phyloP scores from a whole-genome alignment of 2,888 invertebrate species.

The Physocephala rufipes region DNA sequence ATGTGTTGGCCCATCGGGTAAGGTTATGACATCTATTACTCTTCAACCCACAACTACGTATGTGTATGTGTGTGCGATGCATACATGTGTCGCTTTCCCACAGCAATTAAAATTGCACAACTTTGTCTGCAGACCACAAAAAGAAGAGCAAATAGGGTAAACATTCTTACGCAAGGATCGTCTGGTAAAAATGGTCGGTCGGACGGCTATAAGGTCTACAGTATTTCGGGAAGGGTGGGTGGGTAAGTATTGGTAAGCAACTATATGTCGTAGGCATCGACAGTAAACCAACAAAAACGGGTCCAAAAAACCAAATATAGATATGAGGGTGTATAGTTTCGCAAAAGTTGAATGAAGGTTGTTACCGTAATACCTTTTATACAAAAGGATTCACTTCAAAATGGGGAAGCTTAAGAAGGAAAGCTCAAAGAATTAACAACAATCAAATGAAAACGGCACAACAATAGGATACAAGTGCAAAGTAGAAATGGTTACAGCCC shows the following conservation, averaged over 20 bases:
- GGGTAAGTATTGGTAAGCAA: slow-evolving; percentile 10
- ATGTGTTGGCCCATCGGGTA: background rate
- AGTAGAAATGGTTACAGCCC: background rate
- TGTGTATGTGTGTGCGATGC: too few relatives aligned
- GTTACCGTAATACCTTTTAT: slow-evolving; percentile 3
- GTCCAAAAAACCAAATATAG: background rate
- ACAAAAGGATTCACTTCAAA: background rate
- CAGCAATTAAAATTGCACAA: slow-evolving; percentile 64
- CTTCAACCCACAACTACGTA: background rate
- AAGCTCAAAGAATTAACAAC: slow-evolving; percentile 1
- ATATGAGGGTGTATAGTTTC: too few relatives aligned
- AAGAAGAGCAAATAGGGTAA: slow-evolving; percentile 4
- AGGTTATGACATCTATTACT: slow-evolving; percentile 8
- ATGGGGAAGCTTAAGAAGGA: background rate
- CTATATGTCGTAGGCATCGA: background rate
- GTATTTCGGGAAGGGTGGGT: too few relatives aligned
- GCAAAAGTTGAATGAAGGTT: background rate
- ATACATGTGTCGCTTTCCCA: slow-evolving; percentile 64
- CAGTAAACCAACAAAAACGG: background rate
- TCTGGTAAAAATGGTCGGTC: background rate
- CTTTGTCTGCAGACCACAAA: slow-evolving; percentile 38
- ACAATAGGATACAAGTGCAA: slow-evolving; percentile 7
- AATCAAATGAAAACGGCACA: background rate
- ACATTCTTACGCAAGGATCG: slow-evolving; percentile 3
- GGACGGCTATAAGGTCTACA: too few relatives aligned